Conservation (phyloP, 2,888 invertebrate genomes). For the Ceraclea dissimilis region DNA sequence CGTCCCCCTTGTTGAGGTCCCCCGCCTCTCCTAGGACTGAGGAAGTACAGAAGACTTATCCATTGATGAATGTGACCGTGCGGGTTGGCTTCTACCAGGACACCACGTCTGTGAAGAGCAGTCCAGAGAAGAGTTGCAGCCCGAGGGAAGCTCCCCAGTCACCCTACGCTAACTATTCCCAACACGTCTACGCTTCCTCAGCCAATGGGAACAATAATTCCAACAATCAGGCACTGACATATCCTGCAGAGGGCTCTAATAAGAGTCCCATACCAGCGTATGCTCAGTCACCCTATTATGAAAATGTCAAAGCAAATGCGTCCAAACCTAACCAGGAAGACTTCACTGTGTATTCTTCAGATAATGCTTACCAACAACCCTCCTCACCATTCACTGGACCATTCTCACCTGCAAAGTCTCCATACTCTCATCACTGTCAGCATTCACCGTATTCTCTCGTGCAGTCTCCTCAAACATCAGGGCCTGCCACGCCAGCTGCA, state of each 20-base stretch:
- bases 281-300: constrained; percentile 51
- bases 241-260: constrained; percentile 36
- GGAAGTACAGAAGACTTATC: constrained; percentile 60
- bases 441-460: constrained; percentile 36
- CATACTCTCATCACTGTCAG: constrained; percentile 36
- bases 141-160: constrained; percentile 62
- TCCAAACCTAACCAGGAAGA: constrained; percentile 48
- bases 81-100: constrained; percentile 87
- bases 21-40: constrained; percentile 72
- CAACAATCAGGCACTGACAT: constrained; percentile 36
- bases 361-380: constrained; percentile 47
- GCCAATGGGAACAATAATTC: constrained; percentile 32
- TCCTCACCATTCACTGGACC: constrained; percentile 38
- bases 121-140: constrained; percentile 77
- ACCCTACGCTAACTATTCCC: constrained; percentile 43
- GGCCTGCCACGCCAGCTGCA: constrained; percentile 24
- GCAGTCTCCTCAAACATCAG: constrained; percentile 34
- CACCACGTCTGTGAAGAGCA: constrained; percentile 73
- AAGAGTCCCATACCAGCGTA: constrained; percentile 43
- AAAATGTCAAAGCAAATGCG: constrained; percentile 46
- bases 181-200: constrained; percentile 41
- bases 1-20: constrained; percentile 65
- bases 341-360: constrained; percentile 48
- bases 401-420: constrained; percentile 38
- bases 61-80: constrained; percentile 72